Conservation (phyloP, 30 jellyfish, hydroid and myxozoan genomes). For the Aurelia coerulea region DNA sequence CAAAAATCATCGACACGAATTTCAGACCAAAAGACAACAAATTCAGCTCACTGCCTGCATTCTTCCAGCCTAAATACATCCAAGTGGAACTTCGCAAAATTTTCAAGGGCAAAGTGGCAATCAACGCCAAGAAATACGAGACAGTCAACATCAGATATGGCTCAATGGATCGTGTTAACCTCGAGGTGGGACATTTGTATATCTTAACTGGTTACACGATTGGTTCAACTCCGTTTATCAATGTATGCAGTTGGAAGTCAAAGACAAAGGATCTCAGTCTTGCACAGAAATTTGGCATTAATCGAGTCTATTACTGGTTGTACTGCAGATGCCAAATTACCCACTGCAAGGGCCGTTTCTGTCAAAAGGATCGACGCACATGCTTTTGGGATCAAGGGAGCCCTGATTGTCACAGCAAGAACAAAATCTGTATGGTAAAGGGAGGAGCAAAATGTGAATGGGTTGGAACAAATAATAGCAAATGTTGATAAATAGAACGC, state of each 20-base stretch:
- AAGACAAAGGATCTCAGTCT: conserved; percentile 48
- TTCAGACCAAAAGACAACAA: conserved; percentile 6
- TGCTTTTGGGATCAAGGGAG: conserved; percentile 2
- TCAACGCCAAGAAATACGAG: conserved; percentile 11
- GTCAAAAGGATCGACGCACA: not conserved
- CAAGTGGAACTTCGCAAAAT: conserved; percentile 31
- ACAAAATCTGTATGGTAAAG: conserved; percentile 37
- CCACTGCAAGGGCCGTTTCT: conserved; percentile 23
- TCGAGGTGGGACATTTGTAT: conserved; percentile 52
- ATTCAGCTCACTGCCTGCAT: not conserved
- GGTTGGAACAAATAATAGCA: not conserved
- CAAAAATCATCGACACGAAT: conserved; percentile 28
- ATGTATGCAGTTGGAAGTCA: conserved; percentile 57
- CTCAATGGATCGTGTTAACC: conserved; percentile 23
- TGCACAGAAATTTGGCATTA: conserved; percentile 48
- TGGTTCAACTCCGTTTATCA: conserved; percentile 31
- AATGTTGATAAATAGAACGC: too few relatives aligned
- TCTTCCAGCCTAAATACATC: conserved; percentile 28
- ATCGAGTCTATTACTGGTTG: conserved; percentile 22
- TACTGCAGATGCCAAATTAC: conserved; percentile 35
- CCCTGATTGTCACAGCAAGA: not conserved
- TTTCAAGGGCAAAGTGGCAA: conserved; percentile 28
- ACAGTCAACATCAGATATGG: conserved; percentile 29
- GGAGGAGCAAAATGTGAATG: conserved; percentile 36
- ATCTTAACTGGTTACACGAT: conserved; percentile 42